These are phyloP conservation scores for Lepilemur ruficaudatus DNA, from an alignment of 2,797 vertebrate genomes.

Conservation along the genomic window DNA sequence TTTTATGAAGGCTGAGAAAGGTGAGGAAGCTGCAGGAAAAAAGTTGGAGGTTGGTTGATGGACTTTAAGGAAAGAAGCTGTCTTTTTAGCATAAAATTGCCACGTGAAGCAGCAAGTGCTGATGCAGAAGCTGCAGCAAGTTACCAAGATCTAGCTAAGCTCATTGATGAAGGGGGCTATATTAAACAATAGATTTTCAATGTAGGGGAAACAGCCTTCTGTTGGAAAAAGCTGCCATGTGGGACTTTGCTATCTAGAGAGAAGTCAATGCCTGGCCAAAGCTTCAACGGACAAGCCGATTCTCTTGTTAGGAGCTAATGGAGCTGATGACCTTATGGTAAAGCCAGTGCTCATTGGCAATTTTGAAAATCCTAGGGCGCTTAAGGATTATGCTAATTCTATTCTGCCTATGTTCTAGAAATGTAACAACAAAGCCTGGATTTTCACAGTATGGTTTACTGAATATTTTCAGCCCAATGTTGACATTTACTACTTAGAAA, in stretches of 20 bases:
- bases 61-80: not conserved
- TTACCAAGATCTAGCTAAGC: not conserved
- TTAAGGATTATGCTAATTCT: not conserved
- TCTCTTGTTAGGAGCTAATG: not conserved
- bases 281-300: not conserved
- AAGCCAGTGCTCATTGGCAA: not conserved
- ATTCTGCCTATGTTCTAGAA: not conserved
- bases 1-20: not conserved
- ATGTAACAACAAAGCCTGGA: not conserved
- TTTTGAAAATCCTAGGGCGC: not conserved
- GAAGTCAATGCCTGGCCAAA: not conserved
- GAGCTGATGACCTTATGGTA: not conserved
- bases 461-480: not conserved
- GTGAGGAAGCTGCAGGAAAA: not conserved
- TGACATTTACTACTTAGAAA: not conserved
- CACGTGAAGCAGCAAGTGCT: not conserved
- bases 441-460: not conserved
- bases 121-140: not conserved
- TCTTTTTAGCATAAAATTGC: not conserved
- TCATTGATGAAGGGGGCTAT: not conserved
- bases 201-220: not conserved
- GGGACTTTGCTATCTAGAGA: not conserved
- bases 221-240: not conserved
- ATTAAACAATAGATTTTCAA: not conserved
- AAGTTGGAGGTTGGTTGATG: not conserved